Conservation (phyloP, 1,140 invertebrate genomes). For the Leptinotarsa texana region DNA sequence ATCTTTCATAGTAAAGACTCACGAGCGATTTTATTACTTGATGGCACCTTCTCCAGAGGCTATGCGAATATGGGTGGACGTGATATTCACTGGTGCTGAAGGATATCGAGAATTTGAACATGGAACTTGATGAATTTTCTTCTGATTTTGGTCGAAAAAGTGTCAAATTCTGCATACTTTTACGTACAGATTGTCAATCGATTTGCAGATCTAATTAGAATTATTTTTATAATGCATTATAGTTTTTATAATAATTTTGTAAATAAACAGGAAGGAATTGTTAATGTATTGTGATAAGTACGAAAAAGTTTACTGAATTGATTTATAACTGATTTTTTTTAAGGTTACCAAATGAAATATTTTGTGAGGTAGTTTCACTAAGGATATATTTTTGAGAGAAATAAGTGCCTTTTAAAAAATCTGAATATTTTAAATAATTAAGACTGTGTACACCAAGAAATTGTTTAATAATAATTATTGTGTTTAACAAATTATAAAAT, state of each 20-base stretch:
- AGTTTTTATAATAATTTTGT: slow-evolving; percentile 21
- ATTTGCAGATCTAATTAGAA: slow-evolving; percentile 12
- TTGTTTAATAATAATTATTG: not conserved
- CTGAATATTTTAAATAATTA: not conserved
- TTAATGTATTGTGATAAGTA: slow-evolving; percentile 15
- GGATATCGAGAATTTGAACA: slow-evolving; percentile 77
- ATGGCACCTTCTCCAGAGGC: slow-evolving; percentile 93
- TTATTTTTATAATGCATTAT: slow-evolving; percentile 9
- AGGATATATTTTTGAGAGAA: not conserved
- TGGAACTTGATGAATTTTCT: slow-evolving; percentile 48
- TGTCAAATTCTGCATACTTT: slow-evolving; percentile 6
- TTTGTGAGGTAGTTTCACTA: not conserved
- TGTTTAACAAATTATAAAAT: slow-evolving; percentile 15
- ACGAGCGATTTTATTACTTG: slow-evolving; percentile 84
- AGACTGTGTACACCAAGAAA: slow-evolving; percentile 15
- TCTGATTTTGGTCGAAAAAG: not conserved
- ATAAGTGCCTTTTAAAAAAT: not conserved
- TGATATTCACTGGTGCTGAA: slow-evolving; percentile 87
- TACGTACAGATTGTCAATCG: not conserved
- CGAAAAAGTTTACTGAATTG: not conserved
- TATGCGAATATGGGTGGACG: slow-evolving; percentile 97
- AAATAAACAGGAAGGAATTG: slow-evolving; percentile 9
- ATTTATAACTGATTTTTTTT: not conserved
- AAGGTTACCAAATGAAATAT: not conserved
- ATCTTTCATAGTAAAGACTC: slow-evolving; percentile 96